phyloP scores from a whole-genome alignment of 1,140 invertebrate genomes.

The Drosophila sechellia region DNA sequence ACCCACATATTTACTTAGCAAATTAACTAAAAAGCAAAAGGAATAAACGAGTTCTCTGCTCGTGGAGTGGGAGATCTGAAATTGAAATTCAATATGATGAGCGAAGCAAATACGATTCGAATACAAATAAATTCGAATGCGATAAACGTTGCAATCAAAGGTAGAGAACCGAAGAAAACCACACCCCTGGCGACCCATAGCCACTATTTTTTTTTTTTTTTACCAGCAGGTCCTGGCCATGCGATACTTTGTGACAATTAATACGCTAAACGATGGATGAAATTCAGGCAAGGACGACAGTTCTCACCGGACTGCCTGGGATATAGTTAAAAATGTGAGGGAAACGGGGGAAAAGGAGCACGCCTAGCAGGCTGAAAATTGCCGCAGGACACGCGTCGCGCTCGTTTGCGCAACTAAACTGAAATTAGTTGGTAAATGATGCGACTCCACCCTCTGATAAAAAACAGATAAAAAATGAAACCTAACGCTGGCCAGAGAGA shows the following conservation, averaged over 20 bases:
- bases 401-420: constrained; percentile 79
- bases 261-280: constrained; percentile 74
- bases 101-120: constrained; percentile 66
- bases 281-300: constrained; percentile 36
- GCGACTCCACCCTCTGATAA: constrained; percentile 57
- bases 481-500: constrained; percentile 28
- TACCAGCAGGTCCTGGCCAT: constrained; percentile 55
- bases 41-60: constrained; percentile 23
- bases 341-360: constrained; percentile 34
- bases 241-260: constrained; percentile 80
- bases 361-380: constrained; percentile 66
- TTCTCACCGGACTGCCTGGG: constrained; percentile 50
- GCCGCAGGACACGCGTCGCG: constrained; percentile 75
- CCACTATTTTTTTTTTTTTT: constrained; percentile 13
- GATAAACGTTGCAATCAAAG: constrained; percentile 79
- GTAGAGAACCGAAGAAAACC: constrained; percentile 30
- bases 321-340: constrained; percentile 13
- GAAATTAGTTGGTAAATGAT: constrained; percentile 80
- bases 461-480: constrained; percentile 66
- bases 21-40: constrained; percentile 78
- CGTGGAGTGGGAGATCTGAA: constrained; percentile 59
- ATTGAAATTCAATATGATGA: constrained; percentile 80
- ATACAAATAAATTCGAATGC: constrained; percentile 78
- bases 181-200: constrained; percentile 29
- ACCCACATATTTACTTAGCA: constrained; percentile 74